Conservation (phyloP, 2,797 vertebrate species). For the Phalloptychus januarius region DNA sequence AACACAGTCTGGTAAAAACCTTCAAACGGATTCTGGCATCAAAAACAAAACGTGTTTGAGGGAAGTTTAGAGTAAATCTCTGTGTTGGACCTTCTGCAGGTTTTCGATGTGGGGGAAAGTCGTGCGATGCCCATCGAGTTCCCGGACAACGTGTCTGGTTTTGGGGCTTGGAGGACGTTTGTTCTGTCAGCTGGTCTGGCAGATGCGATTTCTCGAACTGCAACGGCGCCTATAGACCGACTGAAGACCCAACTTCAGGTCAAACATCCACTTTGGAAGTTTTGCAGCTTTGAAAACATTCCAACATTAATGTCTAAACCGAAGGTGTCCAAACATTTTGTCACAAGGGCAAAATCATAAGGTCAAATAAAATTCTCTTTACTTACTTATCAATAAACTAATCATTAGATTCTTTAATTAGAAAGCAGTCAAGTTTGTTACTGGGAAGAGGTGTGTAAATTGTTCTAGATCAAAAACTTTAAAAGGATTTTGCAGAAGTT, state of each 20-base stretch:
- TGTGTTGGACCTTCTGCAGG: slow-evolving; percentile 49
- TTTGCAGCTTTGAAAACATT: neutral
- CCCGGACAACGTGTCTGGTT: slow-evolving; percentile 64
- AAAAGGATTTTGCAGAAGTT: too few relatives aligned
- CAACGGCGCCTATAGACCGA: slow-evolving; percentile 81
- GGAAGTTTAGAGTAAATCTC: neutral
- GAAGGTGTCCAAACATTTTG: too few relatives aligned
- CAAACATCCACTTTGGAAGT: neutral
- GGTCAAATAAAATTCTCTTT: too few relatives aligned
- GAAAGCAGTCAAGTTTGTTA: too few relatives aligned
- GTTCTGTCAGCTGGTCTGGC: slow-evolving; percentile 75
- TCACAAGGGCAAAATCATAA: too few relatives aligned
- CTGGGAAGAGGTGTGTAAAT: too few relatives aligned
- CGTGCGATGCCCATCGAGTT: slow-evolving; percentile 77
- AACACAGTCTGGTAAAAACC: slow-evolving; percentile 75
- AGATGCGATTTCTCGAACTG: slow-evolving; percentile 77
- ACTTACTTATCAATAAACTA: too few relatives aligned
- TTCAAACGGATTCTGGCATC: neutral
- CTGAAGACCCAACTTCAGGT: slow-evolving; percentile 84
- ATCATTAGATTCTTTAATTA: too few relatives aligned
- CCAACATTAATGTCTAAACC: neutral
- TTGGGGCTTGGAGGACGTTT: slow-evolving; percentile 72
- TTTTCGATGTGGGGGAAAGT: slow-evolving; percentile 83
- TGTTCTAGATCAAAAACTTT: too few relatives aligned
- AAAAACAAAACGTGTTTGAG: neutral